Evolutionary conservation across 2,113 vertebrate genomes (phyloP), one percentile per base, ranked within the genome.

Genomic region (Paradoxurus hermaphroditus): DNA sequence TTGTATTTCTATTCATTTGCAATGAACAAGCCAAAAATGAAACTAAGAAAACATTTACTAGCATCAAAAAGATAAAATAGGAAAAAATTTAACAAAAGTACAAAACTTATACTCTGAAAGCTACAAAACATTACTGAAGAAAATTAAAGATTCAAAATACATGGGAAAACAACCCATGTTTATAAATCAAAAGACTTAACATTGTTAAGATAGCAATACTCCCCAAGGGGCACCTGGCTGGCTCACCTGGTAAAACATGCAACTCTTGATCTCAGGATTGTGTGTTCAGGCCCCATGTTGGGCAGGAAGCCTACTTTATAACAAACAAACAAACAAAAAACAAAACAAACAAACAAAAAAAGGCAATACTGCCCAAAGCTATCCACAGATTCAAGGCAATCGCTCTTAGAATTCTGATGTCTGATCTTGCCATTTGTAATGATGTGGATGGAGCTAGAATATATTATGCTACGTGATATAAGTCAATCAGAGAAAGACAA

Each of bases 71-170:
- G 49, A 70, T 75, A 94, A 88, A 72, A 86, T 10, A 53, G 56
- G 25, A 82, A 82, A 62, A 82, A 70, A 44, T 34, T 49, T 82
- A 65, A 68, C 59, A 79, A 14, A 86, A 79, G 5, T 77, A 19
- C 6, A 91, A 67, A 95, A 79, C 25, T 56, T 84, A 90, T 31
- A 56, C 46, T 91, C 36, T 5, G 62, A 56, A 95, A 79, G 86
- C 62, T 78, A 68, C 4, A 62, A 73, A 88, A 72, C 25, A 49
- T 5, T 51, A 1, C 5, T 95, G 79, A 85, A 77, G 11, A 31
- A 95, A 84, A 73, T 78, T 44, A 79, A 92, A 92, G 23, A 75
- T 63, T 63, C 67, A 41, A 93, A 95, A 68, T 31, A 86, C 68
- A 59, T 21, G 23, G 34, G 18, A 62, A 70, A 78, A 85, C 46